These are phyloP conservation scores for Phortica magna DNA, from an alignment of 2,888 invertebrate genomes.

Conservation along the genomic window DNA sequence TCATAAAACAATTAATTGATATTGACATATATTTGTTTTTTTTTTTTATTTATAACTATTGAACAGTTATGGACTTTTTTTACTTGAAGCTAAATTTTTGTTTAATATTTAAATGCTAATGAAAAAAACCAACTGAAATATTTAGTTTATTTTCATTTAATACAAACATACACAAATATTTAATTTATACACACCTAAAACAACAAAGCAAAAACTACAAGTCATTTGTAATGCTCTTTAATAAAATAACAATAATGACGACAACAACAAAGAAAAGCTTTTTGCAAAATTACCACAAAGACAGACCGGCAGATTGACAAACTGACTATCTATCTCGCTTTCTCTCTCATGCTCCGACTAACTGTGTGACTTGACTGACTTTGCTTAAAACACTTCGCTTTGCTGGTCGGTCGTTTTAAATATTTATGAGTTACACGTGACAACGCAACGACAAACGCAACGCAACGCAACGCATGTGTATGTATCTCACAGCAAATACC, in stretches of 20 bases:
- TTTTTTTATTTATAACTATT: too few relatives aligned
- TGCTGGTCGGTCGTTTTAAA: conserved; percentile 48
- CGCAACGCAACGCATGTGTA: not conserved
- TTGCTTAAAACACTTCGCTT: conserved; percentile 29
- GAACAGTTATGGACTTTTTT: too few relatives aligned
- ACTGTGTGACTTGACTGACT: not conserved
- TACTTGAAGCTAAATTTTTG: too few relatives aligned
- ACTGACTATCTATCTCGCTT: conserved; percentile 21
- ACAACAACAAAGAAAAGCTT: conserved; percentile 57
- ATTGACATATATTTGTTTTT: too few relatives aligned
- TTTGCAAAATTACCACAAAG: conserved; percentile 67
- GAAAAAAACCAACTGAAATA: too few relatives aligned
- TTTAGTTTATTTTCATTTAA: not conserved
- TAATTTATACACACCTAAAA: conserved; percentile 25
- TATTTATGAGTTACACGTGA: conserved; percentile 64
- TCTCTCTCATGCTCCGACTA: not conserved
- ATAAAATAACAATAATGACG: conserved; percentile 12
- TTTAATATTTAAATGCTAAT: too few relatives aligned
- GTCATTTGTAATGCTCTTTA: conserved; percentile 54
- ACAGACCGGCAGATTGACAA: conserved; percentile 31
- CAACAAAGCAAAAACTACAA: conserved; percentile 56
- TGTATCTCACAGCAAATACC: not conserved
- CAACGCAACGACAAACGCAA: conserved; percentile 44
- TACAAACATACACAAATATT: not conserved
- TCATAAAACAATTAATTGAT: too few relatives aligned